phyloP scores from a whole-genome alignment of 2,888 invertebrate species.

The Stenichneumon culpator region DNA sequence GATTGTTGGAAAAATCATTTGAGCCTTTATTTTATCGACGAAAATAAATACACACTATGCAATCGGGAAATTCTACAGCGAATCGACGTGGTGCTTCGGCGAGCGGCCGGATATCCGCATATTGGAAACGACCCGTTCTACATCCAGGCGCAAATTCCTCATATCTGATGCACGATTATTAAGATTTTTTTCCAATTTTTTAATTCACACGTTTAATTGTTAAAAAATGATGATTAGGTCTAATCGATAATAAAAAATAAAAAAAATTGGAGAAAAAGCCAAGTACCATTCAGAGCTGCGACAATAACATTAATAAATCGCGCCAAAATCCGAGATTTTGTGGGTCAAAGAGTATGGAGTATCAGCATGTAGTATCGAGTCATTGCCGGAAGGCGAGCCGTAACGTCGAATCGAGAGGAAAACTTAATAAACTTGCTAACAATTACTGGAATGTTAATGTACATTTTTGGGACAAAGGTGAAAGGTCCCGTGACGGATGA shows the following conservation, averaged over 20 bases:
- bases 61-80: constrained; percentile 7
- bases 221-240: background rate
- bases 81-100: background rate
- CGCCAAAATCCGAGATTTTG: too few relatives aligned
- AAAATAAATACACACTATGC: constrained; percentile 48
- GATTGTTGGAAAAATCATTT: constrained; percentile 32
- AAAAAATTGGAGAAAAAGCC: background rate
- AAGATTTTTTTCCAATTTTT: background rate
- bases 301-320: background rate
- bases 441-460: constrained; percentile 65
- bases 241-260: background rate
- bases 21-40: constrained; percentile 32
- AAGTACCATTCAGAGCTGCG: background rate
- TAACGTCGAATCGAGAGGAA: background rate
- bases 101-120: background rate
- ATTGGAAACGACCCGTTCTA: background rate
- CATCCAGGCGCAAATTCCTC: too few relatives aligned
- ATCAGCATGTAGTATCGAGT: background rate
- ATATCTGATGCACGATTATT: background rate
- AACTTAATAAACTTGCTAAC: constrained; percentile 38
- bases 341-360: background rate
- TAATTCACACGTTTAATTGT: background rate
- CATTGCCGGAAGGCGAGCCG: background rate
- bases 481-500: background rate
- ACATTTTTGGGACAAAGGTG: constrained; percentile 29